Conservation (phyloP, 2,888 invertebrate genomes). For the Hecatera dysodea region DNA sequence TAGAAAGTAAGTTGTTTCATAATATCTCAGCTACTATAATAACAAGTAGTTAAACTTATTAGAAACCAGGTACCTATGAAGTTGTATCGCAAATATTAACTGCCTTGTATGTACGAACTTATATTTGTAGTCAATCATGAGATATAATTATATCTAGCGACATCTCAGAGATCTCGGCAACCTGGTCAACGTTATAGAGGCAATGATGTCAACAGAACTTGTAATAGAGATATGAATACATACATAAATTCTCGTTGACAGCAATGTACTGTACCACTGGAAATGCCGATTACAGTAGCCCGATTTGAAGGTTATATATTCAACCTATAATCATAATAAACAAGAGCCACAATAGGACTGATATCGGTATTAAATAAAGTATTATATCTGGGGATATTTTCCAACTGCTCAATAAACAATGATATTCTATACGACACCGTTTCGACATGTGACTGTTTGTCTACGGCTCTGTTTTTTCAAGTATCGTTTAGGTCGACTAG, state of each 20-base stretch:
- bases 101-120: not conserved
- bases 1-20: not conserved
- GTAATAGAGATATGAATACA: constrained; percentile 63
- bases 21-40: not conserved
- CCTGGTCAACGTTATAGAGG: constrained; percentile 43
- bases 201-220: constrained; percentile 70
- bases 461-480: constrained; percentile 61
- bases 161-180: constrained; percentile 22
- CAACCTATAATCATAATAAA: not conserved
- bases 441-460: constrained; percentile 54
- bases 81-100: not conserved
- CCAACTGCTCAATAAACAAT: constrained; percentile 7
- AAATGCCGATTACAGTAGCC: constrained; percentile 26
- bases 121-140: constrained; percentile 23
- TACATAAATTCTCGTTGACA: constrained; percentile 62
- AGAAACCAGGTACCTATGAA: constrained; percentile 6
- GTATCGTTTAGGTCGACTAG: constrained; percentile 65
- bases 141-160: constrained; percentile 38
- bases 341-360: not conserved
- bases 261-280: constrained; percentile 20
- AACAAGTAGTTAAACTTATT: not conserved
- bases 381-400: not conserved
- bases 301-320: constrained; percentile 15
- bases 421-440: constrained; percentile 17
- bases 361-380: not conserved